Conservation (phyloP, 30 jellyfish, hydroid and myxozoan genomes). For the Aurelia aurita complex sp. Pacific region DNA sequence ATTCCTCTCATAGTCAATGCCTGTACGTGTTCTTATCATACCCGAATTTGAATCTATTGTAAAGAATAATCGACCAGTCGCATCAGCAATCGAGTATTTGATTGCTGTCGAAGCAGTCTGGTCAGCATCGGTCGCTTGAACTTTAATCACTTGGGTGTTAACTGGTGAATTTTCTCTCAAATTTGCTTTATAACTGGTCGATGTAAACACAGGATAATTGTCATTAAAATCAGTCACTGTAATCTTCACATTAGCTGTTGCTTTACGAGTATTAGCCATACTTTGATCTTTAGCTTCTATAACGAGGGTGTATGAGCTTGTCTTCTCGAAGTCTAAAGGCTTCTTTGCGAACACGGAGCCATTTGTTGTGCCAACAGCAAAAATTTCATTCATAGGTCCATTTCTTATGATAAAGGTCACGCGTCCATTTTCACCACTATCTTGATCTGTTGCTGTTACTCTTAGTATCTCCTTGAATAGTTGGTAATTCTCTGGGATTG, state of each 20-base stretch:
- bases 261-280: conserved; percentile 10
- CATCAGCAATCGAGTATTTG: conserved; percentile 11
- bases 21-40: conserved; percentile 43
- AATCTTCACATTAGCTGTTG: conserved; percentile 32
- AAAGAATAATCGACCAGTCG: conserved; percentile 33
- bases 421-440: conserved; percentile 63
- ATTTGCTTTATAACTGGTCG: conserved; percentile 31
- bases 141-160: conserved; percentile 32
- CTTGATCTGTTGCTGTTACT: conserved; percentile 65
- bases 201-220: conserved; percentile 52
- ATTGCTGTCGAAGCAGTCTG: conserved; percentile 15
- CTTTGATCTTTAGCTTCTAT: conserved; percentile 58
- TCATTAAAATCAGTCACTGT: conserved; percentile 70
- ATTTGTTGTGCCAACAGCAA: conserved; percentile 24
- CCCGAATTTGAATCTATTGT: conserved; percentile 51
- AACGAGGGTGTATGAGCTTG: conserved; percentile 19
- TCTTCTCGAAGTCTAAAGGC: conserved; percentile 62
- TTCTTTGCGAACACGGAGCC: conserved; percentile 43
- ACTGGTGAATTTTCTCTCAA: conserved; percentile 57
- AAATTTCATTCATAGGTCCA: conserved; percentile 37
- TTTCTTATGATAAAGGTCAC: conserved; percentile 24
- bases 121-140: conserved; percentile 62
- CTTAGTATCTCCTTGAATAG: conserved; percentile 26
- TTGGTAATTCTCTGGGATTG: conserved; percentile 55
- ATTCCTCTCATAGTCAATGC: conserved; percentile 72